Evolutionary conservation across 2,113 vertebrate genomes (phyloP).

Genomic region (Pachyramphus minor): DNA sequence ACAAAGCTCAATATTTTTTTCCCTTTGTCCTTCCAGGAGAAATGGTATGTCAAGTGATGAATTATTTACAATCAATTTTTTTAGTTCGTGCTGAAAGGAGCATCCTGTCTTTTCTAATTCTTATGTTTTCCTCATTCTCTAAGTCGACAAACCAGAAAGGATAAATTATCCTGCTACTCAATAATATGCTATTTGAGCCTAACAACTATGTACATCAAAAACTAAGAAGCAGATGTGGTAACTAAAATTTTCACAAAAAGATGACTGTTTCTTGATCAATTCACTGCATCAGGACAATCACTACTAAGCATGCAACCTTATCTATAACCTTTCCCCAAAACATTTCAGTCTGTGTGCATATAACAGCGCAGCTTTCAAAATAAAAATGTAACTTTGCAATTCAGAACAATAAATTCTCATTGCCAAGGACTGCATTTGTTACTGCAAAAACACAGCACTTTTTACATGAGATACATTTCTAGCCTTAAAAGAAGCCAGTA

Average conservation of each 20-base stretch:
- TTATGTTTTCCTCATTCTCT: background rate
- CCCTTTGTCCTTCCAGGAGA: background rate
- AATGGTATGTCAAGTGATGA: background rate
- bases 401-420: background rate
- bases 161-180: background rate
- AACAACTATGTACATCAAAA: background rate
- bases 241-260: background rate
- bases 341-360: background rate
- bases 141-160: background rate
- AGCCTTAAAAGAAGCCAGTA: background rate
- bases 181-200: background rate
- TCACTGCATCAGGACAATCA: background rate
- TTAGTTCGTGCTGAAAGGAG: background rate
- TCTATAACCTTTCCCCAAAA: background rate
- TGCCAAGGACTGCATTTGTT: background rate
- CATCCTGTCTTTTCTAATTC: background rate
- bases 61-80: conserved; percentile 5
- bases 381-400: background rate
- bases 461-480: background rate
- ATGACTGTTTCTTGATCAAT: background rate
- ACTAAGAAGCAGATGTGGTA: background rate
- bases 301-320: background rate
- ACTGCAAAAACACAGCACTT: background rate
- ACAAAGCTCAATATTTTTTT: background rate
- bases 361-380: background rate